Conservation (phyloP, 2,113 vertebrate species). For the Pandion haliaetus region DNA sequence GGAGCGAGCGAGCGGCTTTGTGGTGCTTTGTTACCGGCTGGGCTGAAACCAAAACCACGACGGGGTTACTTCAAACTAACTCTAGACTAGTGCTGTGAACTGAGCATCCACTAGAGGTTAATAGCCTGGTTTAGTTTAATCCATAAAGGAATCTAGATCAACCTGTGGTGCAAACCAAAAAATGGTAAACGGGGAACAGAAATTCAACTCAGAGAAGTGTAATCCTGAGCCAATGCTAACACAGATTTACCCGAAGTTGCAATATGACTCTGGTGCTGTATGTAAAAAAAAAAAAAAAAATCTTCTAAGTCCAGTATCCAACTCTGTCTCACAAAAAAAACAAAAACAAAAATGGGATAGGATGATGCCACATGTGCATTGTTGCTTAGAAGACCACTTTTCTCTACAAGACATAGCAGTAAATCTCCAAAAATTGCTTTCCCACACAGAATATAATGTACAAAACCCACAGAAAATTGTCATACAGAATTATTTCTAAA, state of each 20-base stretch:
- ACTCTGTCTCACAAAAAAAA: background rate
- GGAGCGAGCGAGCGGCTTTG: no score
- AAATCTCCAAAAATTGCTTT: background rate
- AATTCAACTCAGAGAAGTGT: background rate
- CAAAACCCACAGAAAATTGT: background rate
- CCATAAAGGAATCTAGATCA: background rate
- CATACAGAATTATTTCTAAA: background rate
- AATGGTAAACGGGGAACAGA: background rate
- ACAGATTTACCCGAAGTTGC: background rate
- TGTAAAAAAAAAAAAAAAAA: background rate
- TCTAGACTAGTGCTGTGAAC: background rate
- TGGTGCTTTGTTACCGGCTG: no score
- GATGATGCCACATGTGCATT: background rate
- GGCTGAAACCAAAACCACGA: no score
- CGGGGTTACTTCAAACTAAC: background rate
- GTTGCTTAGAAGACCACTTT: background rate
- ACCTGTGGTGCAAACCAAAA: background rate
- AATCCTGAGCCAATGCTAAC: background rate
- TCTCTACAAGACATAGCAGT: background rate
- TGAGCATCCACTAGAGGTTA: background rate
- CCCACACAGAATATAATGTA: background rate
- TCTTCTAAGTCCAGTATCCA: background rate
- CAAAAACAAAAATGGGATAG: background rate
- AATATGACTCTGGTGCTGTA: background rate
- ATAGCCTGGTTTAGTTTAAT: background rate